These are phyloP conservation scores for Ochotona curzoniae DNA, from an alignment of 2,113 vertebrate species.

Conservation along the genomic window DNA sequence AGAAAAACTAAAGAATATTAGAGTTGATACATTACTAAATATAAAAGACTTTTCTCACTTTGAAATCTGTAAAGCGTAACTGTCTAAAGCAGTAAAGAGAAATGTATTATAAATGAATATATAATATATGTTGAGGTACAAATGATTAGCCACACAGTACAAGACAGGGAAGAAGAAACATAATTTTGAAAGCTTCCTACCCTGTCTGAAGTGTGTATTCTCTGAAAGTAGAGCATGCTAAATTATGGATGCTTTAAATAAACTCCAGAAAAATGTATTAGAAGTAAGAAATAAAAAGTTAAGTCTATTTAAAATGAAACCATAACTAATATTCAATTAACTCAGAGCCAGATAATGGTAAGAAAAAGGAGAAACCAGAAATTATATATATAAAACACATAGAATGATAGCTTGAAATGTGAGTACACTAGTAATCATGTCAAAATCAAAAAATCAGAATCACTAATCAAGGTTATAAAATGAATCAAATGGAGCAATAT, in stretches of 20 bases:
- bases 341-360: background rate
- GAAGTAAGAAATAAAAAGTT: background rate
- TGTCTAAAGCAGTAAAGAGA: background rate
- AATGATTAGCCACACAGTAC: background rate
- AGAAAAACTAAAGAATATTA: background rate
- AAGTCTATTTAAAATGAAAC: background rate
- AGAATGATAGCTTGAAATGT: background rate
- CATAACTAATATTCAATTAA: background rate
- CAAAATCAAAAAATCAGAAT: background rate
- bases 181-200: background rate
- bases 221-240: background rate
- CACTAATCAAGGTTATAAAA: too few species aligned
- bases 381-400: background rate
- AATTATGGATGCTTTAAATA: background rate
- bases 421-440: background rate
- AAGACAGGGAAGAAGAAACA: background rate
- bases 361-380: background rate
- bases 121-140: background rate
- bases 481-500: too few species aligned
- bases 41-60: background rate
- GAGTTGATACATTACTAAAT: background rate
- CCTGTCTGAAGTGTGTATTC: background rate
- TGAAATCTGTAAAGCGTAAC: slow-evolving; percentile 36
- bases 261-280: background rate
- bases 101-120: background rate